Conservation (phyloP, 2,888 invertebrate genomes). For the Chrysolina oricalcia region DNA sequence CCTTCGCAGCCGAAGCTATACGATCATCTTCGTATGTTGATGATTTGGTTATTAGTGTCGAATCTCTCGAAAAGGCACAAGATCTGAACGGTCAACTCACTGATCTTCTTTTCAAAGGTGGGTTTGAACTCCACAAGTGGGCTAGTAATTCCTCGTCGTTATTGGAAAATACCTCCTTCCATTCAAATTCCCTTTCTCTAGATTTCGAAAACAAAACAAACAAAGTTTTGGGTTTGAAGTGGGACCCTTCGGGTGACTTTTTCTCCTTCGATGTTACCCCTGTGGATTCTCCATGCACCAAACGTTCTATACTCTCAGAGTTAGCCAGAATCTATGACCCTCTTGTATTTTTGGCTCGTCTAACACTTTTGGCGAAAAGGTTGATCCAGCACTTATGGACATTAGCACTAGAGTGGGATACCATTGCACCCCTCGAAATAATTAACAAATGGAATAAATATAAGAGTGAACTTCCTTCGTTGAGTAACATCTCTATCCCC, state of each 20-base stretch:
- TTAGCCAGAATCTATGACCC: background rate
- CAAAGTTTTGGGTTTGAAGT: too few relatives aligned
- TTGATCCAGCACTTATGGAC: conserved; percentile 13
- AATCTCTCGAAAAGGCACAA: background rate
- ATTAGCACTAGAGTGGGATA: background rate
- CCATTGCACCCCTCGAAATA: background rate
- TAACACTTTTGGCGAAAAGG: conserved; percentile 16
- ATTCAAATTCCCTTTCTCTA: background rate
- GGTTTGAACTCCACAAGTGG: conserved; percentile 23
- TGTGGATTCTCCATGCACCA: background rate
- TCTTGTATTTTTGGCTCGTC: background rate
- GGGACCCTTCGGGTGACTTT: too few relatives aligned
- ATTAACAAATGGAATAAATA: background rate
- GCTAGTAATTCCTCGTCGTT: conserved; percentile 6
- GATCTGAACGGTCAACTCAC: background rate
- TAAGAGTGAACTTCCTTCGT: background rate
- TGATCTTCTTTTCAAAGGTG: background rate
- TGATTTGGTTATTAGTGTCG: background rate
- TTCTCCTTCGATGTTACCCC: background rate
- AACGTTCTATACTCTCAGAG: conserved; percentile 21
- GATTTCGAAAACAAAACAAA: too few relatives aligned
- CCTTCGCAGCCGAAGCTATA: conserved; percentile 1
- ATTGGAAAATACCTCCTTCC: too few relatives aligned
- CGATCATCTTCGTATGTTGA: background rate
- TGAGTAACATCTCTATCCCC: background rate